Conservation (phyloP, 2,113 vertebrate species). For the Podiceps cristatus region DNA sequence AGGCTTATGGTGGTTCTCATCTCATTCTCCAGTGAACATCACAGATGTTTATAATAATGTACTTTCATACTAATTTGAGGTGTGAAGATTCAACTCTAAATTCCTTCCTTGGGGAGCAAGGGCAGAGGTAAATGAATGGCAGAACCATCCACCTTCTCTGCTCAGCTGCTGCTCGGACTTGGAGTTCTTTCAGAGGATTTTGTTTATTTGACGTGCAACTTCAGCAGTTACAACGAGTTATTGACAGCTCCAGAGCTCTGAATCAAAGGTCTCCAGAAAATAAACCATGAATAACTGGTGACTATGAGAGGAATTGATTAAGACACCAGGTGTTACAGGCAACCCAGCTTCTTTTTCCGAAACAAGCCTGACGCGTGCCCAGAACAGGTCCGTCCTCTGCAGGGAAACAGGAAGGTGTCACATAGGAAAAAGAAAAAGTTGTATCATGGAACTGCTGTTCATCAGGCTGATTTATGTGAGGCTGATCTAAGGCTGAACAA, state of each 20-base stretch:
- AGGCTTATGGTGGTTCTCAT: background rate
- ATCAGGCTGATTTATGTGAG: background rate
- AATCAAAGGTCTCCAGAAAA: background rate
- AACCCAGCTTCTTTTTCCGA: background rate
- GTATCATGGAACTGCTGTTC: background rate
- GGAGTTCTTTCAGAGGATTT: background rate
- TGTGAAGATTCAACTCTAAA: background rate
- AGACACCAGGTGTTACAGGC: background rate
- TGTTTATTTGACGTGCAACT: background rate
- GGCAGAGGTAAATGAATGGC: background rate
- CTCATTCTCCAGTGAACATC: background rate
- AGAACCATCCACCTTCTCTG: background rate
- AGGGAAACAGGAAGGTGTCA: background rate
- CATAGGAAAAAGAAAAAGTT: rapidly evolving
- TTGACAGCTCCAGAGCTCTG: background rate
- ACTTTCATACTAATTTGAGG: background rate
- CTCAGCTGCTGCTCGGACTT: background rate
- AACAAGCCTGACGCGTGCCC: rapidly evolving
- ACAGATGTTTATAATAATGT: background rate
- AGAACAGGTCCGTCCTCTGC: background rate
- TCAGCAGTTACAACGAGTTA: rapidly evolving
- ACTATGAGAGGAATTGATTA: background rate
- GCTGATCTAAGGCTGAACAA: background rate
- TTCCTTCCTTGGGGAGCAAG: background rate
- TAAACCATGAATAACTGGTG: background rate